These are phyloP conservation scores for Pachydiplax longipennis DNA, from an alignment of 2,888 invertebrate genomes.

Conservation along the genomic window DNA sequence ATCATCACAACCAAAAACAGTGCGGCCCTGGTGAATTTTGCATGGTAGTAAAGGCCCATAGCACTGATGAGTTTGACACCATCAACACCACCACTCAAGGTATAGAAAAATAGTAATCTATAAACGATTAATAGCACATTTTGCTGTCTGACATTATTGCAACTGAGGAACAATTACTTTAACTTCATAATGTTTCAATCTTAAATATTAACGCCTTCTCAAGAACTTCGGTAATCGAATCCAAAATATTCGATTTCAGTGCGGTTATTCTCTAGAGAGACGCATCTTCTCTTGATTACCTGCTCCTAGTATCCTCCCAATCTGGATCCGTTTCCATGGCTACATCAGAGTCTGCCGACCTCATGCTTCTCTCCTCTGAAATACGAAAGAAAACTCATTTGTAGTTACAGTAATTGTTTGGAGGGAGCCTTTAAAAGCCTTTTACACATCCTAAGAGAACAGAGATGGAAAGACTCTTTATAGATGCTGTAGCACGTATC, in stretches of 20 bases:
- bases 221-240: background rate
- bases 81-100: too few relatives aligned
- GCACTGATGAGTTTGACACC: too few relatives aligned
- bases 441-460: too few relatives aligned
- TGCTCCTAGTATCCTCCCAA: slow-evolving; percentile 37
- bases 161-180: too few relatives aligned
- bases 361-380: background rate
- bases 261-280: background rate
- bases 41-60: too few relatives aligned
- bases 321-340: slow-evolving; percentile 40
- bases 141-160: too few relatives aligned
- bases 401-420: background rate
- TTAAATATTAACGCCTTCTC: background rate
- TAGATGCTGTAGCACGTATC: background rate
- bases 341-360: slow-evolving; percentile 20
- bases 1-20: too few relatives aligned
- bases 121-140: too few relatives aligned
- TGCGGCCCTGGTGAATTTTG: too few relatives aligned
- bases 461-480: background rate
- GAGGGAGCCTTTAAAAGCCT: background rate
- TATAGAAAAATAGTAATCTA: too few relatives aligned
- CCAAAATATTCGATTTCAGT: background rate
- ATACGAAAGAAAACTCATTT: background rate
- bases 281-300: slow-evolving; percentile 15
- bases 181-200: background rate